A percentile compares a stretch with the other conserved stretches of the same genome.
These are phyloP conservation scores for Amphiprion percula DNA, from an alignment of 2,113 vertebrate genomes.

Conservation along the genomic window DNA sequence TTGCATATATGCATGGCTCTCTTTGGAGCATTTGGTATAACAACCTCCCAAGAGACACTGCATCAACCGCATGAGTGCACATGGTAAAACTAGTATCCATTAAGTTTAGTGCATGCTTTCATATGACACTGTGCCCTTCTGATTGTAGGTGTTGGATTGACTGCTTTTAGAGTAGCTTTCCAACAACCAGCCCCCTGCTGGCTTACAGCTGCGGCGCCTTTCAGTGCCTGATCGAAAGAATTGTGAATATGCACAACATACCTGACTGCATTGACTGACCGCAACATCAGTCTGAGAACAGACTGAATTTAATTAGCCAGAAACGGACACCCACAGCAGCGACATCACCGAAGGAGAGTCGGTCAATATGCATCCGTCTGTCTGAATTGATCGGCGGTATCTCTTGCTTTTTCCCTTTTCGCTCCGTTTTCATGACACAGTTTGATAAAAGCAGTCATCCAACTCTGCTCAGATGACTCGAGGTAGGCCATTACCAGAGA, in stretches of 20 bases:
- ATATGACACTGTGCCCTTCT: slow-evolving; percentile 44
- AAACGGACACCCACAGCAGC: slow-evolving; percentile 20
- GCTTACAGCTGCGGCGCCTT: slow-evolving; percentile 13
- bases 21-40: slow-evolving; percentile 45
- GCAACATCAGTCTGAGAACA: not conserved
- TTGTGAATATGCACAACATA: slow-evolving; percentile 14
- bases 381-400: slow-evolving; percentile 26
- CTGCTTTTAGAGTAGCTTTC: slow-evolving; percentile 22
- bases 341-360: slow-evolving; percentile 25
- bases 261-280: slow-evolving; percentile 23
- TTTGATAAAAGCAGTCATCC: slow-evolving; percentile 61
- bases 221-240: slow-evolving; percentile 1
- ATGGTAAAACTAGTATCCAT: slow-evolving; percentile 50
- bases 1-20: slow-evolving; percentile 33
- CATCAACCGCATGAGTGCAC: slow-evolving; percentile 43
- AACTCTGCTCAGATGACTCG: slow-evolving; percentile 54
- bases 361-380: slow-evolving; percentile 26
- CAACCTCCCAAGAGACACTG: slow-evolving; percentile 41
- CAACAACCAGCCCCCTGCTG: slow-evolving; percentile 15
- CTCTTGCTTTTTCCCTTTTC: slow-evolving; percentile 9
- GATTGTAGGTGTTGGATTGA: slow-evolving; percentile 49
- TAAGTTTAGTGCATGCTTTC: slow-evolving; percentile 46
- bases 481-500: slow-evolving; percentile 48
- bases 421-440: slow-evolving; percentile 3
- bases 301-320: slow-evolving; percentile 40